A percentile compares a stretch with the other conserved stretches of the same genome.
Evolutionary conservation across 2,888 invertebrate genomes (phyloP).

Genomic region (Trissolcus brochymenae): DNA sequence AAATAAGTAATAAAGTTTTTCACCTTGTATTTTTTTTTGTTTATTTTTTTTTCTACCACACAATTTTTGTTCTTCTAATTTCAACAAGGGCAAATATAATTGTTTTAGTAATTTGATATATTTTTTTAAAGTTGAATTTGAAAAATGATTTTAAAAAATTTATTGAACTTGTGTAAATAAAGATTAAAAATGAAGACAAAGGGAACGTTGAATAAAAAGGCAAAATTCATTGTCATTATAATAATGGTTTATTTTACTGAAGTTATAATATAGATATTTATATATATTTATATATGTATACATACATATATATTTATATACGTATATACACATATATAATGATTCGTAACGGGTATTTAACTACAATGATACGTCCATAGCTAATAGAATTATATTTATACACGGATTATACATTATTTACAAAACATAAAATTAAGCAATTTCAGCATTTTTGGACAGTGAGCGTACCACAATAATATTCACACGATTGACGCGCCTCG

Average conservation of each 20-base stretch:
- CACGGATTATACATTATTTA: conserved; percentile 77
- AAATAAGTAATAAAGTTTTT: too few relatives aligned
- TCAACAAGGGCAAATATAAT: too few relatives aligned
- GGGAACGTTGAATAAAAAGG: background rate
- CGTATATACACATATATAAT: conserved; percentile 73
- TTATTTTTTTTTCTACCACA: too few relatives aligned
- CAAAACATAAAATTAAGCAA: conserved; percentile 73
- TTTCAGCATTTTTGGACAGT: conserved; percentile 64
- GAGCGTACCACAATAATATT: conserved; percentile 64
- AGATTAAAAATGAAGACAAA: too few relatives aligned
- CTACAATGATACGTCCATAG: conserved; percentile 74
- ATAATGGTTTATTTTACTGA: conserved; percentile 75
- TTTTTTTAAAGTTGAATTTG: too few relatives aligned
- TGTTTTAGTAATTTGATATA: background rate
- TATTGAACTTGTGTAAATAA: too few relatives aligned
- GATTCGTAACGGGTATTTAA: conserved; percentile 74
- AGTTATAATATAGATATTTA: conserved; percentile 75
- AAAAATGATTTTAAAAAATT: too few relatives aligned
- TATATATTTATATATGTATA: conserved; percentile 67
- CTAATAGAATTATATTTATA: conserved; percentile 75
- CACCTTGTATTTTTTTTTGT: too few relatives aligned
- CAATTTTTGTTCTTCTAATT: too few relatives aligned
- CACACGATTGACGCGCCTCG: conserved; percentile 60
- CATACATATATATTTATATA: conserved; percentile 71
- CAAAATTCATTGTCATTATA: conserved; percentile 67